Conservation (phyloP, 2,888 invertebrate genomes). For the Cantharis lateralis region DNA sequence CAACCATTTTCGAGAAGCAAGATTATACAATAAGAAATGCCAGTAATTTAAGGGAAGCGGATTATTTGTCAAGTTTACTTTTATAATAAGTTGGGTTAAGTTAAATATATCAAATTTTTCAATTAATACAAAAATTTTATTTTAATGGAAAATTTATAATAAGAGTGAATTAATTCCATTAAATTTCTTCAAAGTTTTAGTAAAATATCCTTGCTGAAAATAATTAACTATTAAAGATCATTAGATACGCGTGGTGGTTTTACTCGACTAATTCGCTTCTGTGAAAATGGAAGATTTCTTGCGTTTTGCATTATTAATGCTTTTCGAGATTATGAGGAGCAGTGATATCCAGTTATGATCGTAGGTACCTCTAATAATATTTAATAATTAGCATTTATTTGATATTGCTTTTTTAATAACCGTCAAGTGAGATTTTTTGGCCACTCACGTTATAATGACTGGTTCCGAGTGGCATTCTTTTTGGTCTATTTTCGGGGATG, state of each 20-base stretch:
- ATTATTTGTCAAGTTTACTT: conserved; percentile 35
- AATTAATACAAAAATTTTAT: background rate
- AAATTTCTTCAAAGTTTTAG: conserved; percentile 1
- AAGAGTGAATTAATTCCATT: background rate
- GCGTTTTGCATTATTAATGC: conserved; percentile 36
- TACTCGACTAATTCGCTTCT: conserved; percentile 38
- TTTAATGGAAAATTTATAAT: background rate
- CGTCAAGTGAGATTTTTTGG: conserved; percentile 17
- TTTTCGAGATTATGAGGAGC: conserved; percentile 31
- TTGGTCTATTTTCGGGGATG: conserved; percentile 39
- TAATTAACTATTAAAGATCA: conserved; percentile 31
- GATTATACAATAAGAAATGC: conserved; percentile 31
- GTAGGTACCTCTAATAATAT: background rate
- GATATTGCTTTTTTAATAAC: background rate
- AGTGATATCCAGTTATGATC: conserved; percentile 24
- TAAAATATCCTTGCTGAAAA: conserved; percentile 15
- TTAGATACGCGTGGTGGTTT: conserved; percentile 37
- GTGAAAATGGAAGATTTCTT: conserved; percentile 39
- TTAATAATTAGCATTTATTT: background rate
- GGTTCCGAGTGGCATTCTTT: conserved; percentile 36
- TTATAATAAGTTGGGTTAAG: conserved; percentile 35
- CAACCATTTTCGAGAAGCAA: conserved; percentile 29
- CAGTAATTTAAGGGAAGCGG: conserved; percentile 31
- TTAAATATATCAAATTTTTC: background rate
- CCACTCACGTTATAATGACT: conserved; percentile 30